Evolutionary conservation across 2,113 vertebrate genomes (phyloP), one percentile per base, ranked within the genome.

Genomic region (Ibidorhyncha struthersii): DNA sequence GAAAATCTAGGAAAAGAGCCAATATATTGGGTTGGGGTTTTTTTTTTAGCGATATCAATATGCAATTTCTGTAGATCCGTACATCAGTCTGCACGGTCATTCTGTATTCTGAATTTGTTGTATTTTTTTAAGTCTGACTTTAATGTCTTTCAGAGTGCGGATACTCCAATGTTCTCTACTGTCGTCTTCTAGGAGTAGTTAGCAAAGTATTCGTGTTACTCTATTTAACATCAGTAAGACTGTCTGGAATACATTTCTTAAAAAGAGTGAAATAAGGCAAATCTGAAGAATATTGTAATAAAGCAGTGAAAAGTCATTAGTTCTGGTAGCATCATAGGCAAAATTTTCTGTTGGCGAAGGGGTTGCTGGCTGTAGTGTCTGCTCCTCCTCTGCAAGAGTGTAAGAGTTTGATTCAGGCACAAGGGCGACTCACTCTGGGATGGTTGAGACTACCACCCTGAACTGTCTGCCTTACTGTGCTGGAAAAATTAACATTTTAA

Each of bases 11-110:
- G 36, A 62, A 25, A 67, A 56, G 21, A 62, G 41, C 52, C 74
- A 52, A 58, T 20, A 40, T 30, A 25, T 3, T 26, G 5, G 22
- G 5, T 43, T 43, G 43, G 43, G 43, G 14, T 27, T 65, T 40
- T 62, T 62, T 19, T 8, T 29, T 29, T 34, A 63, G 26, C 8
- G 22, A 0, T 49, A 29, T 65, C 61, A 30, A 2, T 17, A 9
- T 29, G 61, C 14, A 58, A 1, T 38, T 89, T 63, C 38, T 52
- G 29, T 38, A 38, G 63, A 5, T 67, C 40, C 12, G 38, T 26
- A 12, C 7, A 2, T 73, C 5, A 2, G 32, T 27, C 83, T 76
- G 40, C 5, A 2, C 10, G 1, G 45, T 55, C 11, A 3, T 62
- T 78, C 49, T 26, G 9, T 36, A 3, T 55, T 55, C 69, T 55